Evolutionary conservation across 2,113 vertebrate species (phyloP).

Genomic region (Melanerpes aurifrons): DNA sequence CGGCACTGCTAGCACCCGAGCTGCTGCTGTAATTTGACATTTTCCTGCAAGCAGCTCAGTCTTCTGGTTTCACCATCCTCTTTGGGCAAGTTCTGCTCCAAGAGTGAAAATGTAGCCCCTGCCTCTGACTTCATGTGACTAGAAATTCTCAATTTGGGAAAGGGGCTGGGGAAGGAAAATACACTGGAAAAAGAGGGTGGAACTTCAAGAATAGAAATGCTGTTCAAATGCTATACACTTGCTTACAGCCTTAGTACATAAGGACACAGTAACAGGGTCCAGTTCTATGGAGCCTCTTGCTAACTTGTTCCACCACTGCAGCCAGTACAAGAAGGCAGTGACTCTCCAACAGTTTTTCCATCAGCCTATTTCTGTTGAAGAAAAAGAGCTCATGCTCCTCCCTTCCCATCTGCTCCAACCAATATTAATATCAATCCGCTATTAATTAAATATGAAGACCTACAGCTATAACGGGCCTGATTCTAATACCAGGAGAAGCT

Average conservation of each 20-base stretch:
- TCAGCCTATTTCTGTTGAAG: slow-evolving; percentile 15
- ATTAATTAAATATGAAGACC: slow-evolving; percentile 34
- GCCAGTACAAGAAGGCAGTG: slow-evolving; percentile 26
- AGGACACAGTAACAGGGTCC: slow-evolving; percentile 63
- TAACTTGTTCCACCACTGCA: slow-evolving; percentile 60
- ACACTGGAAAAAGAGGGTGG: slow-evolving; percentile 7
- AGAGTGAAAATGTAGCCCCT: neutral
- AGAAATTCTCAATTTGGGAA: neutral
- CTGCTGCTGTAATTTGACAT: neutral
- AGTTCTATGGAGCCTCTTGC: slow-evolving; percentile 49
- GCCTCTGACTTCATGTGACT: neutral
- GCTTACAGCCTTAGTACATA: slow-evolving; percentile 31
- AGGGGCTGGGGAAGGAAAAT: neutral
- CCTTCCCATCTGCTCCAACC: slow-evolving; percentile 22
- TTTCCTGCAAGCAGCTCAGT: neutral
- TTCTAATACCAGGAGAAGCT: neutral
- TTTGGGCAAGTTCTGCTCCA: neutral
- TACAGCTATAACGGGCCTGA: neutral
- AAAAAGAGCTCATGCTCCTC: slow-evolving; percentile 26
- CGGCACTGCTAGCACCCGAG: slow-evolving; percentile 5
- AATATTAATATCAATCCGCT: slow-evolving; percentile 15
- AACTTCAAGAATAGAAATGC: slow-evolving; percentile 45
- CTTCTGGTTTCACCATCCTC: slow-evolving; percentile 30
- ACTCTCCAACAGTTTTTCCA: slow-evolving; percentile 56
- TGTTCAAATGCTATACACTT: slow-evolving; percentile 31